A percentile compares a stretch with the other conserved stretches of the same genome.
Evolutionary conservation across 1,140 invertebrate species (phyloP).

Genomic region (Drosophila bocki): DNA sequence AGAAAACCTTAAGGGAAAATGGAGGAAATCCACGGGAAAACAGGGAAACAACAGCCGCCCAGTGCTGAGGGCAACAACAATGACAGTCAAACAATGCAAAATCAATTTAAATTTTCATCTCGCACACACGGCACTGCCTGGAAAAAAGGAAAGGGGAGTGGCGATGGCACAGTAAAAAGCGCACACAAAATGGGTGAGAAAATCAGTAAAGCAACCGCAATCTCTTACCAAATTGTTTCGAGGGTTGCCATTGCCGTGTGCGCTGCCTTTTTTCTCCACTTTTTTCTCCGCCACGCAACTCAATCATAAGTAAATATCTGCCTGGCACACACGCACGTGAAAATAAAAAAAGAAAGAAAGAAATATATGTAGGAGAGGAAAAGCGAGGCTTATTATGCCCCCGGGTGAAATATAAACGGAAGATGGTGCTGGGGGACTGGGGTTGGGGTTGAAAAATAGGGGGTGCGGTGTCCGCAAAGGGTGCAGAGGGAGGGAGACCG

Average conservation of each 20-base stretch:
- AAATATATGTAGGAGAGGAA: constrained; percentile 18
- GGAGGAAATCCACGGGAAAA: constrained; percentile 20
- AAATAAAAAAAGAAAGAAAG: constrained; percentile 50
- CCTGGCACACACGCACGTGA: constrained; percentile 52
- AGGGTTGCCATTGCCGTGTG: constrained; percentile 28
- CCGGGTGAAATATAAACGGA: constrained; percentile 74
- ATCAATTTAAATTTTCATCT: constrained; percentile 84
- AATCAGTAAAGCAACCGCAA: constrained; percentile 83
- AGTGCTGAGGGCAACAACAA: constrained; percentile 62
- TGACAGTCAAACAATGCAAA: constrained; percentile 80
- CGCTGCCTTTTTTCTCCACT: not conserved
- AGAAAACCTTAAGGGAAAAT: constrained; percentile 18
- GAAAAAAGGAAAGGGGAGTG: not conserved
- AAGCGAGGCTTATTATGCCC: constrained; percentile 76
- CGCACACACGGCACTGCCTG: constrained; percentile 31
- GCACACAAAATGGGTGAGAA: constrained; percentile 74
- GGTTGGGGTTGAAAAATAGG: not conserved
- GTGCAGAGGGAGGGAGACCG: not conserved
- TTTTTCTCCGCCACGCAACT: constrained; percentile 65
- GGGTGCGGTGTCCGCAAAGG: not conserved
- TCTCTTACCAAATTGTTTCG: constrained; percentile 82
- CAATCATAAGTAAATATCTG: constrained; percentile 83
- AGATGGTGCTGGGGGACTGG: constrained; percentile 2
- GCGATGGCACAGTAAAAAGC: constrained; percentile 16
- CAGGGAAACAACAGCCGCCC: constrained; percentile 17